A percentile compares a stretch with the other conserved stretches of the same genome.
phyloP scores from a whole-genome alignment of 2,888 invertebrate species.

The Netelia melanura region DNA sequence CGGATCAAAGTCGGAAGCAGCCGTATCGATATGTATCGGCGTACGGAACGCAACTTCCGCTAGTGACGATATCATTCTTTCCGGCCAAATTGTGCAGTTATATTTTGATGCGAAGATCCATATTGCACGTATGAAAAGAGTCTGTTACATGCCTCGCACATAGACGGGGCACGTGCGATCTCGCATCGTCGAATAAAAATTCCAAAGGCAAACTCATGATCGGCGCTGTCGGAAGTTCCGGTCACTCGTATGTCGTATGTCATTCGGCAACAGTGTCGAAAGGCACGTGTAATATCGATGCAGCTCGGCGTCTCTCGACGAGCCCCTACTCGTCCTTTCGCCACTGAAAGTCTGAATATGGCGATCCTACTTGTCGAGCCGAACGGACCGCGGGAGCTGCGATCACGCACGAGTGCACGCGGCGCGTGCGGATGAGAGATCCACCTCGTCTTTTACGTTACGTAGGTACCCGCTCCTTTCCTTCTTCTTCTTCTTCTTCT shows the following conservation, averaged over 20 bases:
- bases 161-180: neutral
- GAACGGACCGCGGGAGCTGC: slow-evolving; percentile 9
- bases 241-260: neutral
- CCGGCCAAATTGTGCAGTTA: too few relatives aligned
- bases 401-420: slow-evolving; percentile 38
- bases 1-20: too few relatives aligned
- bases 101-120: too few relatives aligned
- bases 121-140: too few relatives aligned
- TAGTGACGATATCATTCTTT: too few relatives aligned
- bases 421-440: slow-evolving; percentile 41
- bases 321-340: neutral
- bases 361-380: slow-evolving; percentile 42
- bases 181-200: slow-evolving; percentile 27
- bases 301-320: neutral
- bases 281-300: neutral
- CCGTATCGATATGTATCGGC: too few relatives aligned
- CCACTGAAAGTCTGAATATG: slow-evolving; percentile 37
- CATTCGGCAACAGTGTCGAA: neutral
- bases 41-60: too few relatives aligned
- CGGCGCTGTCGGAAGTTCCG: slow-evolving; percentile 48
- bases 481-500: slow-evolving; percentile 18
- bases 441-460: neutral
- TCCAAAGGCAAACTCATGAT: slow-evolving; percentile 26
- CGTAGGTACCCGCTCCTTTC: neutral
- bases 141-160: too few relatives aligned